Base-by-base conservation (phyloP, 2,888 invertebrate genomes). In the Cacoxenus indagator region DNA sequence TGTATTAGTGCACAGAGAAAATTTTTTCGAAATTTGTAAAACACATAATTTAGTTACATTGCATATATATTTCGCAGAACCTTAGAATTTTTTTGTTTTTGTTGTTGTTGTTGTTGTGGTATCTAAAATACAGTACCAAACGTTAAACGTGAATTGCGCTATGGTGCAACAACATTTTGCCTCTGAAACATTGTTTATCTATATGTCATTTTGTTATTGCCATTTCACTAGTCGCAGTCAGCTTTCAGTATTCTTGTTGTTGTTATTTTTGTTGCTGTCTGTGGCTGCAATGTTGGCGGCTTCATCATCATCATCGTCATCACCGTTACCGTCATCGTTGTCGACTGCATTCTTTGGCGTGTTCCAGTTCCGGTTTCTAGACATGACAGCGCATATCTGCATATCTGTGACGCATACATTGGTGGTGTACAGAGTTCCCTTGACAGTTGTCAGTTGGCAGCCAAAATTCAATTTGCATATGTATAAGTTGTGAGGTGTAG, bases 381-480 rank as follows among this genome's bases (percentile, higher is more conserved):
- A 8, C 22, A 37, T 37, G 37, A 37, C 37, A 14, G 2, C 24
- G 4, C 55, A 1, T 3, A 55, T 24, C 26, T 55, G 55, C 55
- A 54, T 54, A 54, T 54, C 5, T 11, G 22, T 22, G 66, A 17
- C 19, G 8, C 19, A 48, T 46, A 22, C n/a, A 64, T 19, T 17
- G 46, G 51, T 43, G 43, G n/a, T 22, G 8, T 62, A 43, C 37
- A 6, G 48, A 27, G 26, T 55, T 55, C 55, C 26, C 55, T 55
- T 55, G 55, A 55, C 46, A 64, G 29, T 64, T 64, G 64, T 43
- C 61, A 31, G 61, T 61, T 61, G 31, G 61, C 61, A 61, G 48
- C 27, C 27, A 51, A 48, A 64, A 31, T 64, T 61, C 43, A 61
- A 37, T 61, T 31, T 61, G 37, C 61, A 37, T 37, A 61, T 31